These are phyloP conservation scores for Palythoa caribaeorum DNA, from an alignment of 92 coral and sea anemone genomes.

Conservation along the genomic window DNA sequence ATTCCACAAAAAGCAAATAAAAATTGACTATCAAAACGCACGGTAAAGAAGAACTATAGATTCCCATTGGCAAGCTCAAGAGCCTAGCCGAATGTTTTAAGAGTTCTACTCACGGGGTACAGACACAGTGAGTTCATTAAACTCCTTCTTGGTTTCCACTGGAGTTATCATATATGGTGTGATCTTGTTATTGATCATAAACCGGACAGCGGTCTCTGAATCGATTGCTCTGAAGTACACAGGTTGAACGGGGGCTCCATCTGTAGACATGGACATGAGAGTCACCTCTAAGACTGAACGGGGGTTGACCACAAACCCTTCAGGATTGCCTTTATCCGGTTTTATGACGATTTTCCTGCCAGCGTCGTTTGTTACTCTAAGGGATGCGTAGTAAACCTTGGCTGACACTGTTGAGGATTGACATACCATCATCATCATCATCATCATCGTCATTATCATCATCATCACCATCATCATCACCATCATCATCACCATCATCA, in stretches of 20 bases:
- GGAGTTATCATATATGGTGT: slow-evolving; percentile 84
- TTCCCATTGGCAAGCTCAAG: not conserved
- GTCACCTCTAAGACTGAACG: slow-evolving; percentile 93
- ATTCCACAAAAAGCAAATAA: too few species aligned
- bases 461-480: too few species aligned
- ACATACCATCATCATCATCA: not conserved
- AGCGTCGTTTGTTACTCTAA: slow-evolving; percentile 94
- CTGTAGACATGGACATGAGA: slow-evolving; percentile 97
- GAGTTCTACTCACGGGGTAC: slow-evolving; percentile 79
- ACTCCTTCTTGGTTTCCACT: slow-evolving; percentile 81
- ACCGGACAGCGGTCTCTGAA: slow-evolving; percentile 71
- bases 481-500: too few species aligned
- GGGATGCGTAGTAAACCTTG: slow-evolving; percentile 92
- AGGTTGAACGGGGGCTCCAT: slow-evolving; percentile 84
- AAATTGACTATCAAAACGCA: too few species aligned
- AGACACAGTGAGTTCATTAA: slow-evolving; percentile 81
- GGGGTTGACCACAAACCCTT: slow-evolving; percentile 84
- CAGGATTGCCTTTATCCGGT: slow-evolving; percentile 92
- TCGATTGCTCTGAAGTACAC: slow-evolving; percentile 89
- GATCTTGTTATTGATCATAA: slow-evolving; percentile 87
- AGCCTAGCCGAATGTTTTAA: not conserved
- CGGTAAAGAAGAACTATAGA: not conserved
- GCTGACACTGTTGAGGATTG: slow-evolving; percentile 80
- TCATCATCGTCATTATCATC: too few species aligned
- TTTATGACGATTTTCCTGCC: slow-evolving; percentile 85